These are phyloP conservation scores for Turnix velox DNA, from an alignment of 2,113 vertebrate species.

Conservation along the genomic window DNA sequence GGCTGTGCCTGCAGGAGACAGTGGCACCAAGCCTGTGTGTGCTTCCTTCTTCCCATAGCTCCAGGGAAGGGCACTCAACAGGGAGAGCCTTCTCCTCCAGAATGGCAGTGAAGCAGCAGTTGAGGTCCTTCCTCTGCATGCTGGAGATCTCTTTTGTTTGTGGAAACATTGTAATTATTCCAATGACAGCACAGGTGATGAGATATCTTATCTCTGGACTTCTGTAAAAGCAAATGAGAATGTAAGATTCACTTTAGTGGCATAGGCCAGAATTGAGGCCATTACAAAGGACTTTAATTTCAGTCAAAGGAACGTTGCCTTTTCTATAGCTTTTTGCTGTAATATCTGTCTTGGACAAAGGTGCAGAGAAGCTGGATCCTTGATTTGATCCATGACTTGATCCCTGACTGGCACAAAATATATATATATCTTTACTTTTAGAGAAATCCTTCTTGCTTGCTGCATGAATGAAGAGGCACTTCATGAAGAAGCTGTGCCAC, in stretches of 20 bases:
- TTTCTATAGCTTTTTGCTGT: background rate
- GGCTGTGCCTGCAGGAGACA: background rate
- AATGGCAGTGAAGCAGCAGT: background rate
- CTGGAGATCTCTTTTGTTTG: background rate
- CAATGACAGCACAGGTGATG: accelerated
- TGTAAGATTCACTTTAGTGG: background rate
- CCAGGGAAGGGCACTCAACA: background rate
- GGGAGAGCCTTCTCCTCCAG: background rate
- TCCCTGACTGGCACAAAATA: background rate
- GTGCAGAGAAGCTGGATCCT: background rate
- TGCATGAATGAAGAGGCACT: background rate
- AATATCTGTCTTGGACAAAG: background rate
- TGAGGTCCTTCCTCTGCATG: background rate
- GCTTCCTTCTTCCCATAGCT: background rate
- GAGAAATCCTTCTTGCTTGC: background rate
- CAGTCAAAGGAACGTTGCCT: background rate
- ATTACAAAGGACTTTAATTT: background rate
- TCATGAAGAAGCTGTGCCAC: conserved; percentile 15
- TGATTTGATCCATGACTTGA: background rate
- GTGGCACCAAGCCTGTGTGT: background rate
- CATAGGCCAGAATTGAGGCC: background rate
- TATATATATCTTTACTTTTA: background rate
- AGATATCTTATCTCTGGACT: background rate
- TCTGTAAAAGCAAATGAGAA: background rate
- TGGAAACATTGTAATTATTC: background rate